Percentiles rank a stretch among this genome's conserved stretches.
phyloP scores from a whole-genome alignment of 2,113 vertebrate genomes.

The Halichoerus grypus region DNA sequence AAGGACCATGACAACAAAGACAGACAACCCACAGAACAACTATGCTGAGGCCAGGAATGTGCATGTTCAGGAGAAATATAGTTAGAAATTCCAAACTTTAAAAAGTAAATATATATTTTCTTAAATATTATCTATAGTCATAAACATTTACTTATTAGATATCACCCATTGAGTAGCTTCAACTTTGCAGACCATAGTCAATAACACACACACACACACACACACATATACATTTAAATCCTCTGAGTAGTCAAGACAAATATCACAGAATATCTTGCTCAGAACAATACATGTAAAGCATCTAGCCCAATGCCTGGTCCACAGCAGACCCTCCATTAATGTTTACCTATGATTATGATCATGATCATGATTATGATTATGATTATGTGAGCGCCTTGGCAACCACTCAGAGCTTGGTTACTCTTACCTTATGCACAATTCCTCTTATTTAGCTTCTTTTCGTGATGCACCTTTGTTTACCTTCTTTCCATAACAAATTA shows the following conservation, averaged over 20 bases:
- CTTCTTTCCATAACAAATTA: conserved; percentile 43
- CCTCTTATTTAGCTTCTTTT: conserved; percentile 45
- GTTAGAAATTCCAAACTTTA: conserved; percentile 22
- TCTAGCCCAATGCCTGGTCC: not conserved
- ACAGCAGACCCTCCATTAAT: not conserved
- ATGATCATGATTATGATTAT: not conserved
- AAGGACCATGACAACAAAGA: not conserved
- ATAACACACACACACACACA: not conserved
- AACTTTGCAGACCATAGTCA: not conserved
- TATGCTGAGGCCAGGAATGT: not conserved
- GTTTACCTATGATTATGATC: not conserved
- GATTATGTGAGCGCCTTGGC: not conserved
- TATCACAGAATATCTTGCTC: not conserved
- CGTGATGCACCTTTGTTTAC: conserved; percentile 2
- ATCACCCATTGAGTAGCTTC: conserved; percentile 11
- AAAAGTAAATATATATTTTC: conserved; percentile 46
- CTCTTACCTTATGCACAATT: not conserved
- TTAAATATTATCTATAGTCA: conserved; percentile 71
- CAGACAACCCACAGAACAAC: not conserved
- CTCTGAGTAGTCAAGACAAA: conserved; percentile 23
- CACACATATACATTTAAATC: not conserved
- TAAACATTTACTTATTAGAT: conserved; percentile 57
- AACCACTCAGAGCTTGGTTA: not conserved
- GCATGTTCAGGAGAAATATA: not conserved
- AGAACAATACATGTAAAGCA: not conserved